These are phyloP conservation scores for Drosophila guanche DNA, from an alignment of 1,140 invertebrate species.

Conservation along the genomic window DNA sequence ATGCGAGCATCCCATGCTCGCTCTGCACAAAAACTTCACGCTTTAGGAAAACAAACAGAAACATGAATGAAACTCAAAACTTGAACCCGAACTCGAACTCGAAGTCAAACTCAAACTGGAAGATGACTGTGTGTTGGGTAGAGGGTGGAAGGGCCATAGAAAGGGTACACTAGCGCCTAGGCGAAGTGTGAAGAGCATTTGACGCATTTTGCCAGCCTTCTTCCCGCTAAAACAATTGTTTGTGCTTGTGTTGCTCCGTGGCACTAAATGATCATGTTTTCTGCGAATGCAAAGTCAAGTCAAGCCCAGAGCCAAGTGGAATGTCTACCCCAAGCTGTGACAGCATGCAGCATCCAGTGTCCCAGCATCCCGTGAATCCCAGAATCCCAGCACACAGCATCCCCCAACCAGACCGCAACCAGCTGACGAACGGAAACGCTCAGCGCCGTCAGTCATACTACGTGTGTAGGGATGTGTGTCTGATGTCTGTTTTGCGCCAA, in stretches of 20 bases:
- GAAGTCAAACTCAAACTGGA: conserved; percentile 29
- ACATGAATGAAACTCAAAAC: conserved; percentile 59
- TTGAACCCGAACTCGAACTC: background rate
- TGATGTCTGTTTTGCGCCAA: conserved; percentile 40
- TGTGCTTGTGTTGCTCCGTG: conserved; percentile 44
- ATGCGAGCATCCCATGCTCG: conserved; percentile 43
- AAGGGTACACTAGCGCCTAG: conserved; percentile 51
- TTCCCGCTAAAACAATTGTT: conserved; percentile 76
- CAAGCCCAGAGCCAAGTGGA: conserved; percentile 27
- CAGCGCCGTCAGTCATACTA: conserved; percentile 69
- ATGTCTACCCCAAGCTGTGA: conserved; percentile 75
- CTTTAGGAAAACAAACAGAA: conserved; percentile 70
- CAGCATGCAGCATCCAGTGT: conserved; percentile 31
- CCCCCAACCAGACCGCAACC: conserved; percentile 37
- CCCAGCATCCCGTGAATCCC: conserved; percentile 5
- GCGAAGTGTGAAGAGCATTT: conserved; percentile 64
- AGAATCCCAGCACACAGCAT: conserved; percentile 24
- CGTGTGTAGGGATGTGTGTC: background rate
- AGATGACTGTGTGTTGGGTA: conserved; percentile 6
- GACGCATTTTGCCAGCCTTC: conserved; percentile 70
- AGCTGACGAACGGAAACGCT: conserved; percentile 77
- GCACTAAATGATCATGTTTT: conserved; percentile 43
- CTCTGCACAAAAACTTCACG: conserved; percentile 51
- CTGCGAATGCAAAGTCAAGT: conserved; percentile 53
- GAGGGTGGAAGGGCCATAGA: conserved; percentile 4